Evolutionary conservation across 1,140 invertebrate species (phyloP), one percentile per base, ranked within the genome.

Genomic region (Rhopalosiphum padi): DNA sequence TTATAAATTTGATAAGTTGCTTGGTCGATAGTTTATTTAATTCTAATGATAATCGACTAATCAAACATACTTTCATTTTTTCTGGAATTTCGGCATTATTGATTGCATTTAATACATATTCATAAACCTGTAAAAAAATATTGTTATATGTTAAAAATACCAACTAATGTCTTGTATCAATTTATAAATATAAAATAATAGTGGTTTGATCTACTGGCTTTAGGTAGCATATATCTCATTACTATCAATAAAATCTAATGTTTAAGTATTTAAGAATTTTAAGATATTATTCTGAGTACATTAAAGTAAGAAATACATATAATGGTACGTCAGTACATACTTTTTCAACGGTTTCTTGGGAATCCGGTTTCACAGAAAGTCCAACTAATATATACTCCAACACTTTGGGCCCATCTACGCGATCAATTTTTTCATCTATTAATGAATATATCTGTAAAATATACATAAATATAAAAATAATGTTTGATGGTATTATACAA

Each of bases 1-100:
- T 93, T 85, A 93, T 85, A 86, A 93, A 93, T 86, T 93, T 85
- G 1, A 93, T 93, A 55, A 93, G 18, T 55, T 93, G 77, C 37
- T 85, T 51, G 5, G 91, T 93, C 1, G 91, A 93, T 25, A 93
- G 35, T 85, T 93, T 93, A 86, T 93, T 93, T 30, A 93, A 30
- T 30, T 93, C 91, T 41, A 93, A 83, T 51, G 91, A 93, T 55
- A 93, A 55, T 6, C 91, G 91, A 85, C 91, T 86, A 30, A 93
- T 86, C 25, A 93, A 86, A 93, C 91, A 86, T n/a, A 93, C 35
- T 86, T 93, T 93, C 82, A 93, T 86, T 55, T 93, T 93, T 93
- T 85, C 91, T 41, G 91, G 25, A 15, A 93, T 86, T 30, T 93
- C 82, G 23, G 35, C 23, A 41, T 1, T 85, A 37, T 93, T 93